These are phyloP conservation scores for Tethea ocularis DNA, from an alignment of 2,888 invertebrate species.

Conservation along the genomic window DNA sequence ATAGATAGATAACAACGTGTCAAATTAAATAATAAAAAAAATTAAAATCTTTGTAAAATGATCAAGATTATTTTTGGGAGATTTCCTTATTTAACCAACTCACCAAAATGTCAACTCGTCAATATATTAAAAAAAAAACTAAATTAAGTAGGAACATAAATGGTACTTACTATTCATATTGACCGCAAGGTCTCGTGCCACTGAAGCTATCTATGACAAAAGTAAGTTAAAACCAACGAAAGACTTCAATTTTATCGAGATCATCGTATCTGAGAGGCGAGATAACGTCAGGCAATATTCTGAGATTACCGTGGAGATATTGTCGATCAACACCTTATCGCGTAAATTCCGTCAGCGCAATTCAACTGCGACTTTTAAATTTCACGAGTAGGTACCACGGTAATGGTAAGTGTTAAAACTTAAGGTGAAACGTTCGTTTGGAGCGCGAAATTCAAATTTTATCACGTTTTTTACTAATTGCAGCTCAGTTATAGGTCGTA, in stretches of 20 bases:
- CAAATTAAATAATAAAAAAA: no score
- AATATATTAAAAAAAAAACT: not conserved
- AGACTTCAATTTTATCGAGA: conserved; percentile 74
- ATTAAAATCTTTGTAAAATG: no score
- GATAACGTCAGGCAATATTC: conserved; percentile 58
- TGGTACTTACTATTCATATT: conserved; percentile 71
- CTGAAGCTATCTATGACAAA: conserved; percentile 58
- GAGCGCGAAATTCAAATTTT: no score
- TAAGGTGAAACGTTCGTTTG: no score
- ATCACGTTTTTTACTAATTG: no score
- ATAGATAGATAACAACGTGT: no score
- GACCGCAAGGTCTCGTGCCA: conserved; percentile 54
- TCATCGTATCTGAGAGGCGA: conserved; percentile 48
- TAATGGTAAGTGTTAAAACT: no score
- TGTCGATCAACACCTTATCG: conserved; percentile 65
- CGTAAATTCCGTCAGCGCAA: conserved; percentile 23
- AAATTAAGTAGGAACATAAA: conserved; percentile 8
- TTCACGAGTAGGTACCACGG: no score
- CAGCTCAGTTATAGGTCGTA: no score
- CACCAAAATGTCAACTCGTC: not conserved
- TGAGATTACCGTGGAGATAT: conserved; percentile 57
- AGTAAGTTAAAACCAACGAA: conserved; percentile 52
- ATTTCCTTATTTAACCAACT: no score
- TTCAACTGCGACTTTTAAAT: no score
- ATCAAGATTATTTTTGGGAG: not conserved